These are phyloP conservation scores for Boloria euphrosyne DNA, from an alignment of 2,888 invertebrate genomes.

Conservation along the genomic window DNA sequence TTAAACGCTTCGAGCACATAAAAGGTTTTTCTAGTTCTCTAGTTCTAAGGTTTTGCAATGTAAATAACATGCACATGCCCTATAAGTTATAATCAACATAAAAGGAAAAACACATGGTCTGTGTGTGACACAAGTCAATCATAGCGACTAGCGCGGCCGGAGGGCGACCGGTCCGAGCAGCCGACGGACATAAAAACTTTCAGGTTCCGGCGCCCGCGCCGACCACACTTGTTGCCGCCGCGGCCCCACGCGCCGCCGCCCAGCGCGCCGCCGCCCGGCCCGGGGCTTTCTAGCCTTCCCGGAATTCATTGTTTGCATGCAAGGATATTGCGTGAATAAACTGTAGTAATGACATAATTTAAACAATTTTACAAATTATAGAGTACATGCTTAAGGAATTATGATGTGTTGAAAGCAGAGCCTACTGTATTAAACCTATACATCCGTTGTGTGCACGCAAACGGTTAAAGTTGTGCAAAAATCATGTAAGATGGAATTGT, in stretches of 20 bases:
- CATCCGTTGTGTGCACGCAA: no score
- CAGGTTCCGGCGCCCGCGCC: conserved; percentile 24
- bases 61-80: neutral
- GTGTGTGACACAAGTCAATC: conserved; percentile 6
- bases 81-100: neutral
- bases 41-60: no score
- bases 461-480: no score
- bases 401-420: no score
- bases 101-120: neutral
- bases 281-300: conserved; percentile 8
- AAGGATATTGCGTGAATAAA: neutral
- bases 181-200: conserved; percentile 24
- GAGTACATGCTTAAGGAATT: no score
- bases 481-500: no score
- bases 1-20: neutral
- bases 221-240: neutral
- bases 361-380: no score
- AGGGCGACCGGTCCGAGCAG: conserved; percentile 17
- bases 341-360: no score
- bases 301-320: neutral
- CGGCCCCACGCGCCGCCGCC: neutral
- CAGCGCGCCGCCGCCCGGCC: no score
- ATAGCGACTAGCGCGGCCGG: neutral
- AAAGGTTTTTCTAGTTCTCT: neutral
- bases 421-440: no score